Conservation (phyloP, 2,113 vertebrate genomes). For the Crotalus horridus region DNA sequence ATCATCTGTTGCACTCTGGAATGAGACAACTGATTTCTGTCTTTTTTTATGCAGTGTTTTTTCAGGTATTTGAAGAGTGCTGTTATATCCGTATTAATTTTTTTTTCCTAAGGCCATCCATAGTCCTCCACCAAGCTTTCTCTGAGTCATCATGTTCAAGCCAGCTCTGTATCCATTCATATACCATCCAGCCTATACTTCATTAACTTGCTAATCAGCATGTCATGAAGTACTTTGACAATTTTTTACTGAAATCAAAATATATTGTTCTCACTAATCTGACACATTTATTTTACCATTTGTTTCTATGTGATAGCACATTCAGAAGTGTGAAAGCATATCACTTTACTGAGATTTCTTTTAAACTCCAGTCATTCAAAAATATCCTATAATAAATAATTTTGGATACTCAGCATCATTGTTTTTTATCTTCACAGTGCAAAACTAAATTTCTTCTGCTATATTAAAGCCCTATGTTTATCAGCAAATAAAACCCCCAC, state of each 20-base stretch:
- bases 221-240: not conserved
- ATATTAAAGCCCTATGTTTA: not conserved
- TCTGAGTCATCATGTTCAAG: not conserved
- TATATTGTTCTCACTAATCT: not conserved
- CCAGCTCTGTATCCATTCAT: not conserved
- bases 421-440: not conserved
- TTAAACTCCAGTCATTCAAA: not conserved
- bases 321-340: not conserved
- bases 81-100: not conserved
- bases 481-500: not conserved
- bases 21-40: not conserved
- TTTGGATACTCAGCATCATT: not conserved
- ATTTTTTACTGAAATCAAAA: not conserved
- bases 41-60: not conserved
- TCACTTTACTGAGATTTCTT: not conserved
- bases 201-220: no score
- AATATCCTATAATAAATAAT: not conserved
- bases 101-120: not conserved
- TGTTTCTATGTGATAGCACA: not conserved
- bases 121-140: not conserved
- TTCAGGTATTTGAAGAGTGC: not conserved
- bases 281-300: not conserved
- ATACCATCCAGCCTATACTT: not conserved
- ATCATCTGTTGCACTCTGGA: not conserved
- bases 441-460: not conserved